Percentiles rank a stretch among this genome's conserved stretches.
Conservation (phyloP, 2,797 vertebrate genomes). For the Pangasius sanitwongsei region DNA sequence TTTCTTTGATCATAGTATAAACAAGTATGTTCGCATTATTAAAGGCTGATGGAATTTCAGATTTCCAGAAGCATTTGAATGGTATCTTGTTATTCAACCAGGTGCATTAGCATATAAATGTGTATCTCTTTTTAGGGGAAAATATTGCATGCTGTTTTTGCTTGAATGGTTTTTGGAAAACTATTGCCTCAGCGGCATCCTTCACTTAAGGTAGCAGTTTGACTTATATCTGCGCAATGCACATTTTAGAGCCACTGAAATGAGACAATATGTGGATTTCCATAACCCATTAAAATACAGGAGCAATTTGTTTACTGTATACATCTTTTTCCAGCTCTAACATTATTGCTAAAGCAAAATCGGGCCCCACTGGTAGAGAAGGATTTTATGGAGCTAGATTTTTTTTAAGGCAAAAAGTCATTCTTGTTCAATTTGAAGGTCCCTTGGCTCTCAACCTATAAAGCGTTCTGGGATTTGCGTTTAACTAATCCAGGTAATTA, state of each 20-base stretch:
- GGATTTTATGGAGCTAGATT: neutral
- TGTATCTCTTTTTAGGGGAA: constrained; percentile 17
- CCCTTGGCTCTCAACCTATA: constrained; percentile 18
- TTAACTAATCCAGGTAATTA: constrained; percentile 19
- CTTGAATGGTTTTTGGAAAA: constrained; percentile 31
- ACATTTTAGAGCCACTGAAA: constrained; percentile 21
- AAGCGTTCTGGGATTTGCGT: neutral
- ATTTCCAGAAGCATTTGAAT: constrained; percentile 19
- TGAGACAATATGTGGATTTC: constrained; percentile 30
- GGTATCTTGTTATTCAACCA: constrained; percentile 33
- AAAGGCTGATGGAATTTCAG: constrained; percentile 39
- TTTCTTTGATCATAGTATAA: constrained; percentile 24
- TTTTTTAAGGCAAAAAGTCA: neutral
- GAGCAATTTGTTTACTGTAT: constrained; percentile 14
- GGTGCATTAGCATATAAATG: constrained; percentile 49
- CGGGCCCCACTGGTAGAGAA: neutral
- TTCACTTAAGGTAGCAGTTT: constrained; percentile 24
- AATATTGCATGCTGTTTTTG: constrained; percentile 36
- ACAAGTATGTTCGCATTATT: constrained; percentile 30
- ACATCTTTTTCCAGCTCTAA: neutral
- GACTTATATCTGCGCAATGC: constrained; percentile 31
- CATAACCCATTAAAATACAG: constrained; percentile 21
- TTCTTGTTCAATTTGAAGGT: constrained; percentile 11
- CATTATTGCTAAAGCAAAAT: neutral
- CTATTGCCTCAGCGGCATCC: constrained; percentile 13